Conservation (phyloP, 2,797 vertebrate genomes). For the Sternotherus odoratus region DNA sequence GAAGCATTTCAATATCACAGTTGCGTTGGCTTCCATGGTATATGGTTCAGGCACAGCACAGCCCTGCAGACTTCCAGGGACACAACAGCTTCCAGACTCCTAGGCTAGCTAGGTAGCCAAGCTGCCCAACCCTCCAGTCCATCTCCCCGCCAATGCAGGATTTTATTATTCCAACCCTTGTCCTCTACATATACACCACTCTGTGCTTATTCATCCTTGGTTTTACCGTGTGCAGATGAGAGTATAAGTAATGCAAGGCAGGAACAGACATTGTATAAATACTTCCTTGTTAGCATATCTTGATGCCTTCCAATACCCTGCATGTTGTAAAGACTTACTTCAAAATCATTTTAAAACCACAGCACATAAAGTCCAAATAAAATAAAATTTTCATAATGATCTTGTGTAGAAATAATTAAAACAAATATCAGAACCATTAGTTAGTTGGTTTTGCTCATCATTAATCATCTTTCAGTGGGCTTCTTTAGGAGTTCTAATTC, state of each 20-base stretch:
- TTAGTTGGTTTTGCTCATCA: accelerated
- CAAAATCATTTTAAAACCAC: constrained; percentile 20
- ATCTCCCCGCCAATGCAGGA: background rate
- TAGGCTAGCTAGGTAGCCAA: background rate
- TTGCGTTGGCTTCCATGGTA: background rate
- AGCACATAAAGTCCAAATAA: background rate
- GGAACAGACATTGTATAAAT: background rate
- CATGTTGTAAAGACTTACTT: constrained; percentile 32
- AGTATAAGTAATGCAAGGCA: background rate
- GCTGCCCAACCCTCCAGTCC: accelerated
- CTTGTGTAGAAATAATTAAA: constrained; percentile 3
- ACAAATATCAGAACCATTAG: background rate
- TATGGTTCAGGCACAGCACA: background rate
- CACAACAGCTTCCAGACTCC: background rate
- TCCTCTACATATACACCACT: background rate
- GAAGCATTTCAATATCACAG: background rate
- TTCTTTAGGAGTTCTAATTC: background rate
- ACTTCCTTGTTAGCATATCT: constrained; percentile 10
- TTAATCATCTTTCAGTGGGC: background rate
- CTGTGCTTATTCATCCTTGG: background rate
- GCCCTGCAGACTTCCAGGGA: background rate
- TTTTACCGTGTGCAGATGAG: background rate
- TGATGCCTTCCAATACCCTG: constrained; percentile 1
- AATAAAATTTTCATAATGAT: background rate
- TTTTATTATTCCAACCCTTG: background rate